These are phyloP conservation scores for Barbus barbus DNA, from an alignment of 2,113 vertebrate species.

Conservation along the genomic window DNA sequence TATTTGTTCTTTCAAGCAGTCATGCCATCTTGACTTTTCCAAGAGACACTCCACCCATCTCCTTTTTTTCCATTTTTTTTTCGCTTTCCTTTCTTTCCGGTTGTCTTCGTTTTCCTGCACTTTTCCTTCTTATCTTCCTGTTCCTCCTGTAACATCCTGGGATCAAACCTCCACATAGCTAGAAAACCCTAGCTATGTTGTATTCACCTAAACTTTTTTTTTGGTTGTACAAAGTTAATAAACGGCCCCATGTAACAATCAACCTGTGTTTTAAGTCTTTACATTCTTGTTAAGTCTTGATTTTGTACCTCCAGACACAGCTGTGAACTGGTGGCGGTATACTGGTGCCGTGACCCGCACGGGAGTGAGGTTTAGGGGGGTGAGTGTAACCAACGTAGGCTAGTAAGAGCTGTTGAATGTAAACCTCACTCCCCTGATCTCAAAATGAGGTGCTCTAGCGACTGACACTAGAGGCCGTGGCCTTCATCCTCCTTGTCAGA, in stretches of 20 bases:
- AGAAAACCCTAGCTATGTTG: constrained; percentile 62
- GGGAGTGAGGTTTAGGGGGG: too few relatives aligned
- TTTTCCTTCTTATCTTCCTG: constrained; percentile 47
- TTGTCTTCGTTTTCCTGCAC: constrained; percentile 42
- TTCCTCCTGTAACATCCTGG: constrained; percentile 76
- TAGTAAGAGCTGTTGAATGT: too few relatives aligned
- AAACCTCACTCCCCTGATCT: too few relatives aligned
- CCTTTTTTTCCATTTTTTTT: constrained; percentile 50
- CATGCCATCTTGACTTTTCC: constrained; percentile 56
- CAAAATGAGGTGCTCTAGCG: too few relatives aligned
- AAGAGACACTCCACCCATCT: constrained; percentile 63
- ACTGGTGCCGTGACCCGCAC: too few relatives aligned
- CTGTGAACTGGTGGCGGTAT: too few relatives aligned
- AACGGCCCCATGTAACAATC: constrained; percentile 75
- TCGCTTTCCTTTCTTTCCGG: constrained; percentile 15
- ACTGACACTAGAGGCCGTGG: too few relatives aligned
- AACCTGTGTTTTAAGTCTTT: constrained; percentile 37
- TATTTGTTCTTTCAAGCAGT: constrained; percentile 59
- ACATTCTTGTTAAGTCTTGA: neutral
- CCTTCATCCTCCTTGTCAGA: too few relatives aligned
- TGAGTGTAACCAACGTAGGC: too few relatives aligned
- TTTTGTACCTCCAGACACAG: neutral
- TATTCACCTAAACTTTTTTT: constrained; percentile 57
- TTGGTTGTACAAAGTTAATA: constrained; percentile 75
- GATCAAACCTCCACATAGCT: constrained; percentile 73